A percentile compares a stretch with the other conserved stretches of the same genome.
These are phyloP conservation scores for Macrotrachela quadricornifera DNA, from an alignment of 1,140 invertebrate genomes.

Conservation along the genomic window DNA sequence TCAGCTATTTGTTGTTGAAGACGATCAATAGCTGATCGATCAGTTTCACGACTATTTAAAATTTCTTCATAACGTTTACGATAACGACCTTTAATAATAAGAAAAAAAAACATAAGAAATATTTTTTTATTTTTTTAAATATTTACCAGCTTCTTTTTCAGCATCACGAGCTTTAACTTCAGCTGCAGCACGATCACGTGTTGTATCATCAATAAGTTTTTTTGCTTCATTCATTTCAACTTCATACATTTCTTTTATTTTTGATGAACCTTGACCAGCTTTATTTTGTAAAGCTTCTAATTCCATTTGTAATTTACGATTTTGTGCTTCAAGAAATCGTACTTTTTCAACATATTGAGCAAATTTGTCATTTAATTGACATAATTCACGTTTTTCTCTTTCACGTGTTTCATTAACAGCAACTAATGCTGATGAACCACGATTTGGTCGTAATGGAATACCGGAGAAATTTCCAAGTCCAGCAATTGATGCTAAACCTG, in stretches of 20 bases:
- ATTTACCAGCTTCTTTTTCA: background rate
- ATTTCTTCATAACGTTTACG: constrained; percentile 22
- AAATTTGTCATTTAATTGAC: constrained; percentile 34
- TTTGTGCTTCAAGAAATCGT: constrained; percentile 35
- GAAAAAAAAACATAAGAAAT: too few species aligned
- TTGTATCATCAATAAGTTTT: constrained; percentile 21
- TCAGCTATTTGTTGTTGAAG: constrained; percentile 34
- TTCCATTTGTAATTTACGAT: constrained; percentile 31
- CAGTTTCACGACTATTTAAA: constrained; percentile 26
- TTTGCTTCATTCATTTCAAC: constrained; percentile 25
- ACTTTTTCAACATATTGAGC: constrained; percentile 35
- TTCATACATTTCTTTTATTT: constrained; percentile 33
- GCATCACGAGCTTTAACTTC: constrained; percentile 18
- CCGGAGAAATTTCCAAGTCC: background rate
- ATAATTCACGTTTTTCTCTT: constrained; percentile 33
- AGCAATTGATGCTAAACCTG: background rate
- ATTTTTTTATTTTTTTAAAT: too few species aligned
- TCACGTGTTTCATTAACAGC: constrained; percentile 8
- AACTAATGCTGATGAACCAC: constrained; percentile 1
- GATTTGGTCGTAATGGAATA: constrained; percentile 6
- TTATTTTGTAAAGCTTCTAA: constrained; percentile 28
- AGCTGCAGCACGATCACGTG: constrained; percentile 19
- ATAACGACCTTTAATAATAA: background rate
- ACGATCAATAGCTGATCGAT: constrained; percentile 29
- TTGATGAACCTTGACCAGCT: constrained; percentile 31